Base-by-base conservation (phyloP, 2,797 vertebrate genomes). In the Arctocebus calabarensis region DNA sequence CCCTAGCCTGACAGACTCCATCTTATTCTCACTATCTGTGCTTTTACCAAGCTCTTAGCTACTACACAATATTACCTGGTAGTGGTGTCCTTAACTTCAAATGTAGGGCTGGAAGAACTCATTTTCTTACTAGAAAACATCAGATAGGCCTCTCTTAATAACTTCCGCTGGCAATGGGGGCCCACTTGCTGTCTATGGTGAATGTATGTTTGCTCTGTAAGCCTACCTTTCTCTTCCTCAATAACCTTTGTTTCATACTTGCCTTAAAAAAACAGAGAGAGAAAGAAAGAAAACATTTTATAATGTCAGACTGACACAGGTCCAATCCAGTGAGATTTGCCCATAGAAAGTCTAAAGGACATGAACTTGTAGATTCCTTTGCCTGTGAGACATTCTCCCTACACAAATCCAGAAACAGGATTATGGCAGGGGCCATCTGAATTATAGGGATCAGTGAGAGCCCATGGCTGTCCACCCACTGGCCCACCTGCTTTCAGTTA, bases 401-500 rank as follows among this genome's bases (percentile, higher is more conserved):
- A 0, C 25, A 57, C 27, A 14, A 52, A 86, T 57, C 62, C 70
- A 70, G 48, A 87, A 81, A 37, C 2, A 55, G 34, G 34, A 23
- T 74, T 57, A 25, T 20, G 25, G 37, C 3, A 22, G 70, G 23
- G 8, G 20, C 66, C 70, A 73, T 86, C 12, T 37, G 55, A 97
- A 93, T 64, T 62, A 79, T 17, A 32, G 43, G 40, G 37, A 27
- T 81, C 5, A 9, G 40, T 4, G 19, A 84, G 52, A 29, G 45
- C 10, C 32, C 75, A 34, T 1, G 1, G 34, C 45, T 55, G 1
- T 59, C 75, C 32, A 45, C 20, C 34, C 52, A 32, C 52, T 19
- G 0, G 0, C 12, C 37, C 90, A 96, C 92, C 89, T 97, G 94
- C 73, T 90, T 97, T 96, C 59, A 95, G 82, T 87, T 96, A 96